Base-by-base conservation (phyloP, 2,888 invertebrate species). In the Lithophane semibrunnea region DNA sequence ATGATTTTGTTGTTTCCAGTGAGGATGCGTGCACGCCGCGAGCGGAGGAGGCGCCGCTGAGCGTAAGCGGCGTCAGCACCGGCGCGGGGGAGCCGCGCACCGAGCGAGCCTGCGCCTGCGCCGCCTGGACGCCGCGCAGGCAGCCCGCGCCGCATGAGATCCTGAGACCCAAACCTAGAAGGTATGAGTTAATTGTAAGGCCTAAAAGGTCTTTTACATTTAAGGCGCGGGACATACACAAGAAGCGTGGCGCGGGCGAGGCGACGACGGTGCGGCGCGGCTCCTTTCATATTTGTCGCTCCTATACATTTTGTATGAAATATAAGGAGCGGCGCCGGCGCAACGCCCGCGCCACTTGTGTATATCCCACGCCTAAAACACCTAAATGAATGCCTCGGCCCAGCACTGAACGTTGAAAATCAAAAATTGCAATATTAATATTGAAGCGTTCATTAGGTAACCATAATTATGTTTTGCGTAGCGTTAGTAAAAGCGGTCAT, bases 101-200 rank as follows among this genome's bases (percentile, higher is more conserved):
- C 52, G 94, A 94, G 89, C 93, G 94, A 52, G 92, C 92, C 76
- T 96, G 96, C 92, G 96, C 95, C n/a, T 96, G 96, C 94, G 95
- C 95, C 71, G 95, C 94, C 81, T 95, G 95, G 95, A 91, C 94
- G 81, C 95, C 94, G 91, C 94, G 95, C 87, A 93, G 95, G 68
- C 95, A 93, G 88, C 95, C 95, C 78, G 98, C 98, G 88, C 98
- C 98, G 89, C 98, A 98, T 95, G 98, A 98, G 95, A 98, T 98
- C 91, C 97, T 98, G 85, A 97, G 98, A 84, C 98, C 98, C 18
- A 98, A 98, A 93, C 98, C 98, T 16, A 97, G 98, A 93, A 98
- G 98, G 98, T 98, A 81, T 3, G 21, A 5, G 0, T 65, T 64
- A 1, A 58, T 24, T 12, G 24, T 29, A 29, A 16, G 7, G 2